phyloP scores from a whole-genome alignment of 2,888 invertebrate species.

The Leptinotarsa haldemani region DNA sequence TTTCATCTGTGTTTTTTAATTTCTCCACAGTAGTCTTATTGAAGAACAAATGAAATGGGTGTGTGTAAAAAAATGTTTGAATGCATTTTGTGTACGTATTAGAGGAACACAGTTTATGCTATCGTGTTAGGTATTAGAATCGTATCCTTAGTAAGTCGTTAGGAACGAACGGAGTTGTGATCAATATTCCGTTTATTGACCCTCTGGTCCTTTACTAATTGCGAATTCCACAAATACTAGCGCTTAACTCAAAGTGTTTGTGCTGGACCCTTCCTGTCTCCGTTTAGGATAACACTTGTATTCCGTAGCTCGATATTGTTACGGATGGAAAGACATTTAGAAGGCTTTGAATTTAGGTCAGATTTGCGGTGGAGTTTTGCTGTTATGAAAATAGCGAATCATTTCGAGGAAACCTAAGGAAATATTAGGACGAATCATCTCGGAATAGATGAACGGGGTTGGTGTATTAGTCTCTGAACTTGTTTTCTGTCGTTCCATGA shows the following conservation, averaged over 20 bases:
- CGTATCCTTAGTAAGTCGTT: not conserved
- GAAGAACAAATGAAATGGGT: too few species aligned
- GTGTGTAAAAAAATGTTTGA: too few species aligned
- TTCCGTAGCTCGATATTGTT: slow-evolving; percentile 31
- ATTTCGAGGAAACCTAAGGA: not conserved
- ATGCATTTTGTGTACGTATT: too few species aligned
- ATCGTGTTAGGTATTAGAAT: not conserved
- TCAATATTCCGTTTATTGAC: slow-evolving; percentile 24
- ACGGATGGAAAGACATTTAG: slow-evolving; percentile 30
- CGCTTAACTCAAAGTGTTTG: slow-evolving; percentile 17
- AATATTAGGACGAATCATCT: not conserved
- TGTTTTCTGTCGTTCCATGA: too few species aligned
- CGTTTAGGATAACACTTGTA: slow-evolving; percentile 46
- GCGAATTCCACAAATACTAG: slow-evolving; percentile 24
- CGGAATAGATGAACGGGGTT: too few species aligned
- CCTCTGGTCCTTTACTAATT: slow-evolving; percentile 27
- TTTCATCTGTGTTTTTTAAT: too few species aligned
- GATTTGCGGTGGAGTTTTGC: not conserved
- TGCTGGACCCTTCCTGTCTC: slow-evolving; percentile 6
- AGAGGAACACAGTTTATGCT: too few species aligned
- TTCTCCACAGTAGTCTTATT: too few species aligned
- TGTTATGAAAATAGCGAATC: not conserved
- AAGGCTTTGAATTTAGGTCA: slow-evolving; percentile 25
- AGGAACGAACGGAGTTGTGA: not conserved
- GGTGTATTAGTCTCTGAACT: too few species aligned